Conservation (phyloP, 1,140 invertebrate species). For the Mamestra configurata region DNA sequence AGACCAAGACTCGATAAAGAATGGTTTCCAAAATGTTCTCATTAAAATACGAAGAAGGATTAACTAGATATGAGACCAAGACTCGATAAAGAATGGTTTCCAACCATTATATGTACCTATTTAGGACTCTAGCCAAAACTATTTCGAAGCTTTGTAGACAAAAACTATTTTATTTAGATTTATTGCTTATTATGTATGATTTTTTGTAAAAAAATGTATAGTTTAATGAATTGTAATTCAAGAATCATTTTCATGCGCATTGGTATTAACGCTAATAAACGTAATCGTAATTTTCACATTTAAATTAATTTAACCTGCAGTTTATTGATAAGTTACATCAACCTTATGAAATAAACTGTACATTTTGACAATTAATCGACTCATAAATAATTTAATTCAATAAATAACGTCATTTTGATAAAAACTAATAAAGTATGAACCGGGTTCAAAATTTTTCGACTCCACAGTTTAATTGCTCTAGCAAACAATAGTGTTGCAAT, state of each 20-base stretch:
- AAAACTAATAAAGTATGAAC: conserved; percentile 37
- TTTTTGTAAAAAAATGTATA: conserved; percentile 41
- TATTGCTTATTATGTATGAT: conserved; percentile 37
- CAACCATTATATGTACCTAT: conserved; percentile 5
- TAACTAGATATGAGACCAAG: conserved; percentile 24
- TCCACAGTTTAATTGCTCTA: background rate
- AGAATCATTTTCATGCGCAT: conserved; percentile 20
- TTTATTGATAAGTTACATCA: conserved; percentile 27
- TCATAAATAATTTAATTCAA: conserved; percentile 42
- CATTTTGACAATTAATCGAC: conserved; percentile 10
- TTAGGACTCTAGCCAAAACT: conserved; percentile 39
- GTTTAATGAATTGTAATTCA: conserved; percentile 37
- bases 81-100: conserved; percentile 24
- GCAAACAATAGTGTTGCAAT: conserved; percentile 4
- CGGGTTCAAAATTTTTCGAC: background rate
- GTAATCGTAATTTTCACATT: conserved; percentile 18
- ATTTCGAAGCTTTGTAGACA: conserved; percentile 30
- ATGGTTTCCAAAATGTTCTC: conserved; percentile 64
- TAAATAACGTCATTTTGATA: conserved; percentile 39
- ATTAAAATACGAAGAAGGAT: conserved; percentile 44
- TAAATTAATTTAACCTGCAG: conserved; percentile 22
- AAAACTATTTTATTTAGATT: conserved; percentile 37
- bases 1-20: conserved; percentile 26
- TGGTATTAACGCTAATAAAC: background rate
- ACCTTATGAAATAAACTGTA: conserved; percentile 24